Base-by-base conservation (phyloP, 1,140 invertebrate genomes). In the Hycleus cichorii region DNA sequence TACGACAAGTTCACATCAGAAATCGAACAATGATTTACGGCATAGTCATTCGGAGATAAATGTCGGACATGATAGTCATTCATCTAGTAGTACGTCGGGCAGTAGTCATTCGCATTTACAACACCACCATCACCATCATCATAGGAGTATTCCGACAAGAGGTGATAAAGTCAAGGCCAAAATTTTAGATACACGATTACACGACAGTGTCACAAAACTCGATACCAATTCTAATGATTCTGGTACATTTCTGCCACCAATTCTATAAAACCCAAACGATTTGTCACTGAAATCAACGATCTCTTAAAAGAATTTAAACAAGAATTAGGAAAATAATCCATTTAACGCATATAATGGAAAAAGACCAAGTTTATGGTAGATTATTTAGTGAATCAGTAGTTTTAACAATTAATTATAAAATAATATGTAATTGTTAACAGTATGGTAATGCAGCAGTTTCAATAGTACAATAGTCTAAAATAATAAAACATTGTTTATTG, bases 171-270 rank as follows among this genome's bases (percentile, higher is more conserved):
- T 70, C 39, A 71, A 69, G 59, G 67, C 69, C 62, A 72, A 71
- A 71, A 68, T 71, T 39, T 59, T 71, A 57, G 72, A 73, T 49
- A 68, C 58, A 50, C 65, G 63, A 56, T 51, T 65, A 57, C 63
- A 69, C 49, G 64, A 68, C 57, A 64, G 56, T 57, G 72, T 72
- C 49, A 59, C 49, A 32, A 67, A 65, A 46, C 24, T 80, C 54
- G 81, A 83, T 66, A 77, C 78, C 39, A 81, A 79, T 68, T 75
- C 83, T 52, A 81, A 84, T 65, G 82, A 85, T 69, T 83, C 83
- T 18, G 83, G 82, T 48, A 84, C 81, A 18, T 85, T 84, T 69
- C 70, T 86, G 57, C 83, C 83, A 44, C 82, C 83, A 50, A 84
- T 85, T 62, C 75, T 81, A 53, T 81, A 73, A 12, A 12, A 64